phyloP scores from a whole-genome alignment of 2,113 vertebrate species.

The Sminthopsis crassicaudata region DNA sequence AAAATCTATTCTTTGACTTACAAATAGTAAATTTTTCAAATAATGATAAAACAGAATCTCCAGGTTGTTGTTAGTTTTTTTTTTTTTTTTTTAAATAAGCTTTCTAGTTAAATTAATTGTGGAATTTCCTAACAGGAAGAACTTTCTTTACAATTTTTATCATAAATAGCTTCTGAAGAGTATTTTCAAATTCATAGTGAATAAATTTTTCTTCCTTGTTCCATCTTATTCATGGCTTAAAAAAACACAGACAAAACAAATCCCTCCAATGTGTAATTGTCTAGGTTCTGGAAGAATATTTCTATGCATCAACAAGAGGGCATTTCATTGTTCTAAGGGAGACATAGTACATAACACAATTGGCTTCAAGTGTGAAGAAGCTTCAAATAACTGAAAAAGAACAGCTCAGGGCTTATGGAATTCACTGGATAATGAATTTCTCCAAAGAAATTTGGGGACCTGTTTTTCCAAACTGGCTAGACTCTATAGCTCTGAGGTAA shows the following conservation, averaged over 20 bases:
- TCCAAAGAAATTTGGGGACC: background rate
- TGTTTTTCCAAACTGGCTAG: background rate
- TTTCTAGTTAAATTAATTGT: constrained; percentile 50
- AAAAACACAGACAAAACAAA: too few species aligned
- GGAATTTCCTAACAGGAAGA: constrained; percentile 23
- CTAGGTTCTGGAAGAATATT: constrained; percentile 20
- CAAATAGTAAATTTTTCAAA: constrained; percentile 35
- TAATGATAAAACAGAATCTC: constrained; percentile 53
- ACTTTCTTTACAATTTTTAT: constrained; percentile 20
- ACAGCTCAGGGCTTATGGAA: background rate
- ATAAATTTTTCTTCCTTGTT: constrained; percentile 39
- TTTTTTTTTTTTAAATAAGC: constrained; percentile 6
- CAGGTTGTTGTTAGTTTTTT: background rate
- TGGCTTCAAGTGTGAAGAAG: constrained; percentile 1
- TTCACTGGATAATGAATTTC: background rate
- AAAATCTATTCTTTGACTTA: constrained; percentile 48
- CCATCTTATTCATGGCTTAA: constrained; percentile 19
- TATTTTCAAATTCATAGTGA: constrained; percentile 28
- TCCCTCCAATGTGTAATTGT: constrained; percentile 30
- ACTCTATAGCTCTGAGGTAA: background rate
- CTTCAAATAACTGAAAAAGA: background rate
- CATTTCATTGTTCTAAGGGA: background rate
- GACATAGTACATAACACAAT: background rate
- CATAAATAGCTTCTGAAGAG: constrained; percentile 53
- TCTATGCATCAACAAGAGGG: constrained; percentile 11